A percentile compares a stretch with the other conserved stretches of the same genome.
Conservation (phyloP, 2,113 vertebrate species). For the Ageneiosus marmoratus region DNA sequence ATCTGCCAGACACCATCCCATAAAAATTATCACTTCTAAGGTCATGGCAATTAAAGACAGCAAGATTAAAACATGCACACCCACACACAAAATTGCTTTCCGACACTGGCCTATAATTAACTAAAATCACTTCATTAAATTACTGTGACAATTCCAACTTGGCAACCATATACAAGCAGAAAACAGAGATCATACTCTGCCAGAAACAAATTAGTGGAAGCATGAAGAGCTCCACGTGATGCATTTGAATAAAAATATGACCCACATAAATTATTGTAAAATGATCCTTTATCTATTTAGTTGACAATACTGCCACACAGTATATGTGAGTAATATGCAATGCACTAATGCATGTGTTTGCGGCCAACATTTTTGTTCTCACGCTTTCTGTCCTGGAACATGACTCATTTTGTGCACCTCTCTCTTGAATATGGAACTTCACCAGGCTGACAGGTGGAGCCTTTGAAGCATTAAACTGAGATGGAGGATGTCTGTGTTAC, state of each 20-base stretch:
- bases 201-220: conserved; percentile 4
- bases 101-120: conserved; percentile 9
- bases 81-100: conserved; percentile 13
- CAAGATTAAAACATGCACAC: conserved; percentile 17
- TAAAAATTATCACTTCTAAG: conserved; percentile 11
- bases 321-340: background rate
- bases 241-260: background rate
- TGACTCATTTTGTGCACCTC: background rate
- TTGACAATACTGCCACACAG: background rate
- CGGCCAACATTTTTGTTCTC: background rate
- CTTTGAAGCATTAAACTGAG: conserved; percentile 18
- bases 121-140: conserved; percentile 19
- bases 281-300: background rate
- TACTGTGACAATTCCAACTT: conserved; percentile 13
- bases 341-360: background rate
- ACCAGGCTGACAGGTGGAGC: background rate
- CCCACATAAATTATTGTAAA: background rate
- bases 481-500: conserved; percentile 21
- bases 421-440: background rate
- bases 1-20: background rate
- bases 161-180: background rate
- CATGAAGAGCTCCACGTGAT: background rate
- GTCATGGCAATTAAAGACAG: conserved; percentile 10
- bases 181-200: background rate
- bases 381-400: background rate